Base-by-base conservation (phyloP, 1,140 invertebrate genomes). In the Prorops nasuta region DNA sequence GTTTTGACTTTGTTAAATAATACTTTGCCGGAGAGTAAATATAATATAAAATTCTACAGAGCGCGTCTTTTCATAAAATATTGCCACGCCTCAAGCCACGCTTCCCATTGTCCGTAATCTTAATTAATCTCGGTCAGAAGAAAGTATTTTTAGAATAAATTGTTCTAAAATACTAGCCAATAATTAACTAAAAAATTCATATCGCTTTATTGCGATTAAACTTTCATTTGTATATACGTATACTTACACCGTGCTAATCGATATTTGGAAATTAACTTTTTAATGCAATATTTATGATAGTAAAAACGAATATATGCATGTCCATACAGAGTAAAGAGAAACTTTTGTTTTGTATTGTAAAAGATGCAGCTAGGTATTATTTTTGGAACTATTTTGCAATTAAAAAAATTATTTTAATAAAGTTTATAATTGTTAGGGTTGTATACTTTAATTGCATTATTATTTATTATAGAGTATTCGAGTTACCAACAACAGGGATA, bases 401-500 rank as follows among this genome's bases (percentile, higher is more conserved):
- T 34, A 9, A 32, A 8, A 35, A 17, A n/a, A 15, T 4, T 17
- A 10, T 22, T 32, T 36, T 7, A 41, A 3, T 12, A 28, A 10
- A 10, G 4, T 1, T 4, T 3, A 18, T 14, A 51, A 38, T 54
- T 44, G 14, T 20, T 50, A n/a, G 18, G n/a, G 9, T 2, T 16
- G 39, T 40, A 28, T 14, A 34, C 32, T 39, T 42, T 14, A 34
- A 31, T 28, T 38, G n/a, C 16, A 39, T 24, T 14, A 42, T 3
- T 21, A 3, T 21, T 39, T 46, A 48, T 66, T 60, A 2, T 43
- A 77, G 75, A 77, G 44, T 77, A 76, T 53, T 68, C 74, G n/a
- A 68, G 48, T 47, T 77, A 77, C 41, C 74, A 70, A 22, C 73
- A 76, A 44, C 72, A 75, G 28, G 65, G 61, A 20, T 76, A 74